These are phyloP conservation scores for Eurosta solidaginis DNA, from an alignment of 1,140 invertebrate species.

Conservation along the genomic window DNA sequence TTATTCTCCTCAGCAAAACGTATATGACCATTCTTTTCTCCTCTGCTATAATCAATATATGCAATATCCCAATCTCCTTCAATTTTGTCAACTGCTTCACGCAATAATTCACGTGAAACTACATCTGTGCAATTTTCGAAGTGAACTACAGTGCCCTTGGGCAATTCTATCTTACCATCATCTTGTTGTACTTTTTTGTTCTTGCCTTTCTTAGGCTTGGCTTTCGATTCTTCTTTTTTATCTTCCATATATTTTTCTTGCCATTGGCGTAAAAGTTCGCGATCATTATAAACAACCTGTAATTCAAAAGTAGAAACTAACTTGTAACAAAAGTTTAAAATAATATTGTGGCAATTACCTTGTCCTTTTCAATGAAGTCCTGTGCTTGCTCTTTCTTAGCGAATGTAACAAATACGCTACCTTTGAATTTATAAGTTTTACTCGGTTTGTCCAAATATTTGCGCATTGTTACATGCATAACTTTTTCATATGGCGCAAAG, in stretches of 20 bases:
- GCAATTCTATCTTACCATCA: slow-evolving; percentile 63
- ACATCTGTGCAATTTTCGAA: slow-evolving; percentile 68
- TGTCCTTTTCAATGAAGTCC: slow-evolving; percentile 61
- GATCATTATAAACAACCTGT: slow-evolving; percentile 73
- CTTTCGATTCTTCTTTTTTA: slow-evolving; percentile 69
- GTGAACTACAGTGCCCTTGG: slow-evolving; percentile 72
- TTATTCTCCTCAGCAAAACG: slow-evolving; percentile 71
- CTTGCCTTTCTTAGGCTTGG: slow-evolving; percentile 61
- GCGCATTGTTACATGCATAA: slow-evolving; percentile 80
- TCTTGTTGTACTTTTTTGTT: slow-evolving; percentile 62
- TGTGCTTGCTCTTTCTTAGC: slow-evolving; percentile 74
- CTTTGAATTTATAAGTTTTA: slow-evolving; percentile 78
- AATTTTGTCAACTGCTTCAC: slow-evolving; percentile 67
- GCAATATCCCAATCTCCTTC: slow-evolving; percentile 66
- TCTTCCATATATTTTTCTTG: slow-evolving; percentile 73
- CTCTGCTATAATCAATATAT: slow-evolving; percentile 76
- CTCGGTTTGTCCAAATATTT: slow-evolving; percentile 69
- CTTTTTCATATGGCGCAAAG: slow-evolving; percentile 72
- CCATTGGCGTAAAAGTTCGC: slow-evolving; percentile 72
- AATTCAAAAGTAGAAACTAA: not conserved
- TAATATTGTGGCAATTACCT: slow-evolving; percentile 26
- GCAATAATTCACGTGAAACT: slow-evolving; percentile 73
- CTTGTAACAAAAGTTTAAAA: not conserved
- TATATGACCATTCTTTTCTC: slow-evolving; percentile 73
- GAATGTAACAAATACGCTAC: slow-evolving; percentile 88